Evolutionary conservation across 2,113 vertebrate species (phyloP).

Genomic region (Microcebus griseorufus): DNA sequence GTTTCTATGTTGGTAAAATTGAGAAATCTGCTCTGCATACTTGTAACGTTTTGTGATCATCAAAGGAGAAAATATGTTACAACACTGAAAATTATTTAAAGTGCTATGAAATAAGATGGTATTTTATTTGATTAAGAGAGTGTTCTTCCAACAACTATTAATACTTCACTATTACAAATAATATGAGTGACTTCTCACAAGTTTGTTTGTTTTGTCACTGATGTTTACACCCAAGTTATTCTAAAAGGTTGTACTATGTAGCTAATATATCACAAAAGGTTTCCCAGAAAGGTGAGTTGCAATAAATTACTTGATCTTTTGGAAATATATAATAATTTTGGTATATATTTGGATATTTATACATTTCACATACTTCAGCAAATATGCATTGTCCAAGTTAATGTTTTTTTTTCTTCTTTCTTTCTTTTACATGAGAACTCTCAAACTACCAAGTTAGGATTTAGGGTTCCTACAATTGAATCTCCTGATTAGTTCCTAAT

Average conservation of each 20-base stretch:
- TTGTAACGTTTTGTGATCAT: not conserved
- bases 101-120: not conserved
- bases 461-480: not conserved
- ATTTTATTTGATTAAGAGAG: not conserved
- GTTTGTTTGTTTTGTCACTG: not conserved
- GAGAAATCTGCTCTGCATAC: not conserved
- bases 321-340: not conserved
- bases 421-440: too few species aligned
- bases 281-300: not conserved
- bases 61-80: not conserved
- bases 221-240: not conserved
- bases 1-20: not conserved
- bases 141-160: not conserved
- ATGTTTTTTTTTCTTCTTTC: not conserved
- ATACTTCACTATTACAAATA: not conserved
- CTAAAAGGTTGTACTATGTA: not conserved
- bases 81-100: not conserved
- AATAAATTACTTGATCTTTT: not conserved
- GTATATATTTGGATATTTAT: not conserved
- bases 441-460: too few species aligned
- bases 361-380: not conserved
- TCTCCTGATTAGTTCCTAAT: not conserved
- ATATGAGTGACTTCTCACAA: not conserved
- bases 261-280: not conserved
- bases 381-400: not conserved